phyloP scores from a whole-genome alignment of 2,888 invertebrate species.

The Halictus ligatus region DNA sequence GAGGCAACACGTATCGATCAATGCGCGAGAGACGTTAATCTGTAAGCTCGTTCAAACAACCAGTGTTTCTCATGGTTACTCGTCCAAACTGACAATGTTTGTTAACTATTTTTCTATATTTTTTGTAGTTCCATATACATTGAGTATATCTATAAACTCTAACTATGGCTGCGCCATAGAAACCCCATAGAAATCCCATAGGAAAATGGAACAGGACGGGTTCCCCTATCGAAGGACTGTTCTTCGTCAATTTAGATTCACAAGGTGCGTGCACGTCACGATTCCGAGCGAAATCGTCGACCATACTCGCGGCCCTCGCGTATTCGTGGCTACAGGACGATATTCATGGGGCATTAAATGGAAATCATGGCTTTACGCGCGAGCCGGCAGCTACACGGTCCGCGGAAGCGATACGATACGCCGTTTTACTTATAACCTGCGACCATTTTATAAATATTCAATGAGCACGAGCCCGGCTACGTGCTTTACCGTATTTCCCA shows the following conservation, averaged over 20 bases:
- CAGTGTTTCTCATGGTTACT: no score
- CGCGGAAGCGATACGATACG: slow-evolving; percentile 62
- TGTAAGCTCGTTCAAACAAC: no score
- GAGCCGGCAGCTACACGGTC: slow-evolving; percentile 47
- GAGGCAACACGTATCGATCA: no score
- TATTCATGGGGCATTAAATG: slow-evolving; percentile 78
- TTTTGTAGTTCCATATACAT: no score
- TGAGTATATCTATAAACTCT: no score
- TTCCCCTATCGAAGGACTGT: not conserved
- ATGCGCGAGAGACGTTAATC: no score
- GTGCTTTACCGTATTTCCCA: slow-evolving; percentile 49
- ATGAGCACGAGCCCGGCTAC: slow-evolving; percentile 48
- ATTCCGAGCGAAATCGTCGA: slow-evolving; percentile 9
- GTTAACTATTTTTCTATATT: no score
- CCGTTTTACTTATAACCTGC: slow-evolving; percentile 72
- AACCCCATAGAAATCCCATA: no score
- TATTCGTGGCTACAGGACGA: slow-evolving; percentile 31
- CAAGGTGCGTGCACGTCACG: not conserved
- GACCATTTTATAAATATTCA: slow-evolving; percentile 79
- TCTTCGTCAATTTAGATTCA: not conserved
- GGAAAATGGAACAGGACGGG: not conserved
- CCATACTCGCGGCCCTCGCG: not conserved
- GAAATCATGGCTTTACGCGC: slow-evolving; percentile 75
- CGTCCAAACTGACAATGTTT: no score
- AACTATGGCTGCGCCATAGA: no score